These are phyloP conservation scores for Criorhina ranunculi DNA, from an alignment of 2,888 invertebrate genomes.

Conservation along the genomic window DNA sequence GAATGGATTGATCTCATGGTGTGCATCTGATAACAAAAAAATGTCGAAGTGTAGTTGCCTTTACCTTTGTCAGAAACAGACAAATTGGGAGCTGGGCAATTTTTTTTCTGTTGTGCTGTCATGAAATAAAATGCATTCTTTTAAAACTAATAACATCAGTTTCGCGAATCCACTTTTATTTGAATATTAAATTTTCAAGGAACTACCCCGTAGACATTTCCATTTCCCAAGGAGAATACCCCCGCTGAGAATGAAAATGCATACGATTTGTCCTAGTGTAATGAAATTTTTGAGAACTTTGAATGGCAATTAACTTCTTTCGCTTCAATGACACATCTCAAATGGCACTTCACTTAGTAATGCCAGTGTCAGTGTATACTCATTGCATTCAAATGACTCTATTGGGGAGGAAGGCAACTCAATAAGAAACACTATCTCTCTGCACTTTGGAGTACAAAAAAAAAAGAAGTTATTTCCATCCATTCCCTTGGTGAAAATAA, in stretches of 20 bases:
- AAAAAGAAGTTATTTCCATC: conserved; percentile 20
- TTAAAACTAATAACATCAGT: too few species aligned
- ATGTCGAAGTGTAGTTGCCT: too few species aligned
- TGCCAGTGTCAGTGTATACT: conserved; percentile 14
- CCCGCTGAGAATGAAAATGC: not conserved
- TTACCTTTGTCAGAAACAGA: too few species aligned
- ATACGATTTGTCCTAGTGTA: conserved; percentile 16
- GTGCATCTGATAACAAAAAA: too few species aligned
- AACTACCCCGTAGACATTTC: not conserved
- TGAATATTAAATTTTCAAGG: too few species aligned
- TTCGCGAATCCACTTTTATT: too few species aligned
- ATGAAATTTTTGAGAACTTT: conserved; percentile 54
- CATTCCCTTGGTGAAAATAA: conserved; percentile 48
- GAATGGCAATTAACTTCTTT: conserved; percentile 64
- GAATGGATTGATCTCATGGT: too few species aligned
- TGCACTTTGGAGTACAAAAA: conserved; percentile 20
- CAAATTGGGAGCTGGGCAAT: too few species aligned
- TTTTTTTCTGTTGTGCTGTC: too few species aligned
- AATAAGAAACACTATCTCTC: conserved; percentile 9
- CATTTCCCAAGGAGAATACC: conserved; percentile 16
- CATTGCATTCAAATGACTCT: conserved; percentile 40
- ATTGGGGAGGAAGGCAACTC: not conserved
- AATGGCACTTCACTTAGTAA: conserved; percentile 58
- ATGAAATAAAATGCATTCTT: too few species aligned
- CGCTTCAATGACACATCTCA: conserved; percentile 57